Evolutionary conservation across 2,797 vertebrate genomes (phyloP).

Genomic region (Typhlichthys subterraneus): DNA sequence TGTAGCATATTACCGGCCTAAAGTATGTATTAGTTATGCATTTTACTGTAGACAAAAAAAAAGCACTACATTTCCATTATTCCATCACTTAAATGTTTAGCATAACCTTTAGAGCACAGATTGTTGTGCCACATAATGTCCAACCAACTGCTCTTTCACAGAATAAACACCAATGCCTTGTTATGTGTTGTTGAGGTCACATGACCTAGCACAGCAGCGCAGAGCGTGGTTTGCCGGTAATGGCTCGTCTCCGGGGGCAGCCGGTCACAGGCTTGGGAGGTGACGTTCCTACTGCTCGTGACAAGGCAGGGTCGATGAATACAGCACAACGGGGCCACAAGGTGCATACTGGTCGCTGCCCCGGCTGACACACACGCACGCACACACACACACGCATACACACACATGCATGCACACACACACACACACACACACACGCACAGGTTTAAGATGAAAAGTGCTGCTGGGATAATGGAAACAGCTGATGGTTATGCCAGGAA

Average conservation of each 20-base stretch:
- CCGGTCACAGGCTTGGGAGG: constrained; percentile 29
- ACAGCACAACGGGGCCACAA: constrained; percentile 36
- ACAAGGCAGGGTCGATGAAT: constrained; percentile 51
- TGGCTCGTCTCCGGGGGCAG: constrained; percentile 56
- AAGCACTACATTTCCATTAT: too few relatives aligned
- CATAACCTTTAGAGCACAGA: too few relatives aligned
- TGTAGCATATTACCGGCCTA: too few relatives aligned
- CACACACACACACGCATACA: not conserved
- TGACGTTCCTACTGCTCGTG: constrained; percentile 37
- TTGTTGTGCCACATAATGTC: too few relatives aligned
- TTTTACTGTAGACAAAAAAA: too few relatives aligned
- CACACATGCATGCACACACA: not conserved
- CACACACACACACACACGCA: constrained; percentile 8
- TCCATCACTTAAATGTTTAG: too few relatives aligned
- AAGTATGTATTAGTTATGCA: too few relatives aligned
- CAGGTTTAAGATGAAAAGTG: constrained; percentile 74
- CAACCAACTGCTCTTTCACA: too few relatives aligned
- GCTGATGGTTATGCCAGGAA: constrained; percentile 49
- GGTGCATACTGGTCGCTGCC: constrained; percentile 53
- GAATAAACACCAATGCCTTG: not conserved
- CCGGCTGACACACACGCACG: constrained; percentile 6
- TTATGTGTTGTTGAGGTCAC: constrained; percentile 28
- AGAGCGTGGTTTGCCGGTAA: constrained; percentile 49
- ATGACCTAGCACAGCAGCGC: constrained; percentile 48
- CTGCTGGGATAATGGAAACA: constrained; percentile 55